Conservation (phyloP, 2,797 vertebrate species). For the Lacerta viridis region DNA sequence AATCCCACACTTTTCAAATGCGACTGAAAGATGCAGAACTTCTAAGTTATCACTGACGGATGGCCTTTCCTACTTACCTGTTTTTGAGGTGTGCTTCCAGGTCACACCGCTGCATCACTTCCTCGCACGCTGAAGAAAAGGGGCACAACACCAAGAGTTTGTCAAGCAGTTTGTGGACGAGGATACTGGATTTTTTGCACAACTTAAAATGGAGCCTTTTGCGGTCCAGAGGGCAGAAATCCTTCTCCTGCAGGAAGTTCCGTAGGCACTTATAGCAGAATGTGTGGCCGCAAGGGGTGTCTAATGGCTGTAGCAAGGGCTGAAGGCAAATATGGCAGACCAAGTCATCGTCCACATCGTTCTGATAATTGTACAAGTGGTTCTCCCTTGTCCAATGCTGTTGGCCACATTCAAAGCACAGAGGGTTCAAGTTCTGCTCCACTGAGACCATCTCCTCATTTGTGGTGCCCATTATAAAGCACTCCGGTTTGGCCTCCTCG, state of each 20-base stretch:
- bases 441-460: constrained; percentile 87
- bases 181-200: constrained; percentile 96
- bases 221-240: constrained; percentile 97
- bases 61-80: constrained; percentile 83
- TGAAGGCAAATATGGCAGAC: constrained; percentile 99
- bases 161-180: constrained; percentile 98
- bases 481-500: constrained; percentile 46
- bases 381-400: constrained; percentile 96
- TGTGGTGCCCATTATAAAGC: constrained; percentile 88
- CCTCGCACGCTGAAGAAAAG: constrained; percentile 87
- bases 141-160: constrained; percentile 94
- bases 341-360: constrained; percentile 97
- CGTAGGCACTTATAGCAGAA: constrained; percentile 98
- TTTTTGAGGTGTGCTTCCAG: constrained; percentile 97
- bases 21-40: not conserved
- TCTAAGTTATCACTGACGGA: fast-evolving
- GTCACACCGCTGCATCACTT: constrained; percentile 96
- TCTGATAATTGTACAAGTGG: constrained; percentile 96
- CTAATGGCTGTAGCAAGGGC: constrained; percentile 95
- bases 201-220: constrained; percentile 93
- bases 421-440: constrained; percentile 89
- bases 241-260: constrained; percentile 96
- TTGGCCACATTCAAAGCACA: constrained; percentile 96
- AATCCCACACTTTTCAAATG: no score
- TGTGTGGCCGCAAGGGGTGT: constrained; percentile 97